Evolutionary conservation across 1,140 invertebrate genomes (phyloP), one percentile per base, ranked within the genome.

Genomic region (Drosophila kanapiae): DNA sequence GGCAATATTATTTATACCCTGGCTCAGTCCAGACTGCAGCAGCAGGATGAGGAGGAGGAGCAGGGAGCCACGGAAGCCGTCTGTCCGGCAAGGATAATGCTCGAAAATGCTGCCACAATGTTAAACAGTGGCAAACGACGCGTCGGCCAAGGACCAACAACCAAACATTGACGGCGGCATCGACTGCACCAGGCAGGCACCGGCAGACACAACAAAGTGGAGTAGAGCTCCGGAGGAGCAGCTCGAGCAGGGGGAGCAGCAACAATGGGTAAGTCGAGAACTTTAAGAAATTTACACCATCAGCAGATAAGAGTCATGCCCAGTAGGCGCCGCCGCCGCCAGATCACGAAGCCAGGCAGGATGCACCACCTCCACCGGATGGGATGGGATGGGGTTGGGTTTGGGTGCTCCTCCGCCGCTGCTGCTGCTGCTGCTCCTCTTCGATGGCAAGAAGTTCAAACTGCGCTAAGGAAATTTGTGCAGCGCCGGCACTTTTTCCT

Each of bases 261-360:
- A 90, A 82, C 78, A 90, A 72, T 65, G 78, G 38, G 75, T 14
- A 91, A 90, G 86, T 90, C 82, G 75, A 53, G 63, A 90, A 90
- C 79, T 90, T 82, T 71, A 85, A 90, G 85, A 91, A 90, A 90
- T 90, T 91, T 90, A 90, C 86, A 90, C 85, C 85, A 90, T 90
- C 85, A 90, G 85, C 85, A 83, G 87, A 90, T 90, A 91, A 85
- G 86, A 82, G 70, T 74, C 72, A 71, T 79, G 69, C 56, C 48
- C 64, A 78, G 37, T 35, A 58, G 51, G 53, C 68, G 69, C 69
- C 58, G 40, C n/a, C 43, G 75, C 57, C 59, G 54, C 60, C 80
- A 75, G 71, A 78, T 79, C 75, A 82, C 31, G 47, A 23, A 69
- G 71, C 47, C 14, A 35, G 37, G 33, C 49, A 51, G 68, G 64